phyloP scores from a whole-genome alignment of 2,888 invertebrate genomes.

The Clivina fossor region DNA sequence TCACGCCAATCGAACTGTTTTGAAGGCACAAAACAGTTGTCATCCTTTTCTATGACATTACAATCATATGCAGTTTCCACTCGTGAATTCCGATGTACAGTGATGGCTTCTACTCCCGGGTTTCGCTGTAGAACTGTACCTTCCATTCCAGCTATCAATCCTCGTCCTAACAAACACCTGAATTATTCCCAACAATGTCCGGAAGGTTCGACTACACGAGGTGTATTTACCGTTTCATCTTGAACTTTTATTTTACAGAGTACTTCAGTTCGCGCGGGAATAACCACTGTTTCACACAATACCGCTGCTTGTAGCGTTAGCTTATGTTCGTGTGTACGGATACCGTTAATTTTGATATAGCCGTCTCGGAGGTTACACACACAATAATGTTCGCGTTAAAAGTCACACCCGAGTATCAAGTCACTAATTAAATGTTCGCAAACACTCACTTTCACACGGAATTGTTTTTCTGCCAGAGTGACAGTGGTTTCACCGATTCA shows the following conservation, averaged over 20 bases:
- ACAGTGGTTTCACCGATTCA: not conserved
- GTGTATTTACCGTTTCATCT: not conserved
- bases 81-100: not conserved
- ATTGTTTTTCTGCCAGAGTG: no score
- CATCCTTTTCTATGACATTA: not conserved
- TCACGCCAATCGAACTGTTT: not conserved
- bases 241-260: not conserved
- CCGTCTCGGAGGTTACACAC: no score
- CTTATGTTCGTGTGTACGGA: no score
- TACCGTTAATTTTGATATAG: no score
- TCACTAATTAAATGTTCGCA: not conserved
- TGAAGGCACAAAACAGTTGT: not conserved
- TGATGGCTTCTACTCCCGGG: not conserved
- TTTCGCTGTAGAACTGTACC: not conserved
- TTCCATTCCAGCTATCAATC: not conserved
- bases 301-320: no score
- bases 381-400: no score
- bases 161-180: not conserved
- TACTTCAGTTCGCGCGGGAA: not conserved
- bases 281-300: conserved; percentile 1
- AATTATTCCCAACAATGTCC: not conserved
- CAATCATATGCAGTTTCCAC: not conserved
- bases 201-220: not conserved
- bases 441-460: not conserved
- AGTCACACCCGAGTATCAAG: no score